Evolutionary conservation across 2,888 invertebrate genomes (phyloP), one percentile per base, ranked within the genome.

Genomic region (Microchrysa polita): DNA sequence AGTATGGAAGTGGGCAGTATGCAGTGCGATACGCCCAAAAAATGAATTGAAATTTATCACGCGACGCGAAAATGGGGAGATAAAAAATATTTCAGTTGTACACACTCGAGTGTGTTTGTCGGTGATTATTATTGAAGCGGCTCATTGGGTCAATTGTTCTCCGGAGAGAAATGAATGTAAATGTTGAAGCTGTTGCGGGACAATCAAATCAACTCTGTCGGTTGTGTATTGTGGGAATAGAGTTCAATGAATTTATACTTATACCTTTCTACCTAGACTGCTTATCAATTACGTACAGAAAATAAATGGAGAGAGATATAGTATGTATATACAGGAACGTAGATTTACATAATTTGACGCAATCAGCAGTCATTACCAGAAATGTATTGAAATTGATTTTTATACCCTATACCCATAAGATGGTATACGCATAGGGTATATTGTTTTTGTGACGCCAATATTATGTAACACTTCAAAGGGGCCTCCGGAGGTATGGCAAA

Each of bases 231-330:
- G 2, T 2, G 4, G 16, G 22, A 44, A 72, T 72, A 60, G 22
- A 60, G 72, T 72, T 72, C 42, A 60, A 59, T 60, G 27, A 59
- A 60, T 48, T 65, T 22, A 18, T 42, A 63, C n/a, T n/a, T n/a
- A n/a, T n/a, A n/a, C n/a, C n/a, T n/a, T n/a, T n/a, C n/a, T n/a
- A n/a, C n/a, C n/a, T n/a, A n/a, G n/a, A n/a, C n/a, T n/a, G n/a
- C n/a, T n/a, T n/a, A n/a, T n/a, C n/a, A n/a, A n/a, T n/a, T n/a
- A n/a, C n/a, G n/a, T n/a, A n/a, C n/a, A n/a, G n/a, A n/a, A n/a
- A n/a, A n/a, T n/a, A n/a, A n/a, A n/a, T n/a, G n/a, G n/a, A n/a
- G n/a, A n/a, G n/a, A n/a, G n/a, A n/a, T n/a, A n/a, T n/a, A n/a
- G n/a, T n/a, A n/a, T n/a, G n/a, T n/a, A n/a, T n/a, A n/a, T n/a